Evolutionary conservation across 1,140 invertebrate species (phyloP).

Genomic region (Cataglyphis hispanica): DNA sequence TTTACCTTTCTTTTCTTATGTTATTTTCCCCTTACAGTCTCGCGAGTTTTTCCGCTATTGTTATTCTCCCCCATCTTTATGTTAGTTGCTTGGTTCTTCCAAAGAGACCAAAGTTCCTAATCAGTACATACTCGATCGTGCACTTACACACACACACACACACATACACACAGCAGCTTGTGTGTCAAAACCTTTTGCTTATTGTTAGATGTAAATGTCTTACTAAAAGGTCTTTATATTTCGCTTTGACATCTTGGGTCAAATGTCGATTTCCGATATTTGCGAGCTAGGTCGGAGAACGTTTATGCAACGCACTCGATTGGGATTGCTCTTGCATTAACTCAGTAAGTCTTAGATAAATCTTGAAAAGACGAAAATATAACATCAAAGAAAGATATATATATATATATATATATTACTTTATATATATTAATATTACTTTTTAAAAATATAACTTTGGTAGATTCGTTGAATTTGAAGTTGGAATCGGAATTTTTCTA

Average conservation of each 20-base stretch:
- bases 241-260: slow-evolving; percentile 20
- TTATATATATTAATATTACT: neutral
- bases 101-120: neutral
- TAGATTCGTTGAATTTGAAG: neutral
- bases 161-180: neutral
- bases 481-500: neutral
- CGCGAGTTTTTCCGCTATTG: neutral
- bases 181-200: slow-evolving; percentile 19
- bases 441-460: too few relatives aligned
- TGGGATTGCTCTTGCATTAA: neutral
- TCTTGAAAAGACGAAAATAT: neutral
- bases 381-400: neutral
- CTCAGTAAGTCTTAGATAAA: neutral
- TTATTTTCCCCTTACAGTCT: neutral
- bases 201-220: slow-evolving; percentile 1
- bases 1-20: neutral
- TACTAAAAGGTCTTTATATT: neutral
- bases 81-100: neutral
- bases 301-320: neutral
- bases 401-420: too few relatives aligned
- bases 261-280: slow-evolving; percentile 61
- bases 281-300: slow-evolving; percentile 15
- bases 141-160: neutral
- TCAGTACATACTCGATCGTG: neutral
- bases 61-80: neutral